Conservation (phyloP, 2,797 vertebrate genomes). For the Sebastes vulpes region DNA sequence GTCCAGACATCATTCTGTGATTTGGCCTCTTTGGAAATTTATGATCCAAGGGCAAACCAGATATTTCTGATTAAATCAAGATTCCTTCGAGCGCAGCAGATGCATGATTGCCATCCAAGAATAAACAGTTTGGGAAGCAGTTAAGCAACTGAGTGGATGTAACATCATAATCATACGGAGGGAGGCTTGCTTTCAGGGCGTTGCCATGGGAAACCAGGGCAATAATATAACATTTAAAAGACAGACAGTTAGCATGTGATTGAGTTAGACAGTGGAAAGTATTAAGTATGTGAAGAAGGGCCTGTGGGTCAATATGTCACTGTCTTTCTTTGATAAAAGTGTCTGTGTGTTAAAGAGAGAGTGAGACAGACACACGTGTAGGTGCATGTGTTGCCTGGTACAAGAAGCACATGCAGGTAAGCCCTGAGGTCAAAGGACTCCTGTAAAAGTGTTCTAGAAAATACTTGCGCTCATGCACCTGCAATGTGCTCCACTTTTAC, state of each 20-base stretch:
- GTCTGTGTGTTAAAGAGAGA: neutral
- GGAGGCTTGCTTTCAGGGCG: slow-evolving; percentile 48
- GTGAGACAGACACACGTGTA: slow-evolving; percentile 19
- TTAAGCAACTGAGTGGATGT: slow-evolving; percentile 38
- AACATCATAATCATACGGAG: slow-evolving; percentile 41
- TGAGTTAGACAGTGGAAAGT: slow-evolving; percentile 59
- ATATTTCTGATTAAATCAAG: slow-evolving; percentile 73
- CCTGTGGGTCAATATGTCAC: slow-evolving; percentile 45
- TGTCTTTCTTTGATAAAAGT: neutral
- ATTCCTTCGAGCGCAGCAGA: slow-evolving; percentile 47
- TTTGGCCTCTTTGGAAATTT: slow-evolving; percentile 60
- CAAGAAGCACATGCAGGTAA: slow-evolving; percentile 36
- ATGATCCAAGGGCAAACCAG: slow-evolving; percentile 57
- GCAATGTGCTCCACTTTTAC: slow-evolving; percentile 48
- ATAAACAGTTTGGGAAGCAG: slow-evolving; percentile 66
- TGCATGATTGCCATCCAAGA: slow-evolving; percentile 50
- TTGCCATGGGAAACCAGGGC: slow-evolving; percentile 32
- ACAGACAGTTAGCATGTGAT: slow-evolving; percentile 13
- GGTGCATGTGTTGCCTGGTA: slow-evolving; percentile 36
- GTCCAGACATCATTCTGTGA: slow-evolving; percentile 62
- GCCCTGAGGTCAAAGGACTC: slow-evolving; percentile 52
- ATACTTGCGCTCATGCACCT: slow-evolving; percentile 53
- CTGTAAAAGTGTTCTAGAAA: slow-evolving; percentile 51
- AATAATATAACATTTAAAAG: slow-evolving; percentile 38
- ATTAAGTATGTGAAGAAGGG: slow-evolving; percentile 67